phyloP scores from a whole-genome alignment of 2,888 invertebrate species.

The Oscheius sp. region DNA sequence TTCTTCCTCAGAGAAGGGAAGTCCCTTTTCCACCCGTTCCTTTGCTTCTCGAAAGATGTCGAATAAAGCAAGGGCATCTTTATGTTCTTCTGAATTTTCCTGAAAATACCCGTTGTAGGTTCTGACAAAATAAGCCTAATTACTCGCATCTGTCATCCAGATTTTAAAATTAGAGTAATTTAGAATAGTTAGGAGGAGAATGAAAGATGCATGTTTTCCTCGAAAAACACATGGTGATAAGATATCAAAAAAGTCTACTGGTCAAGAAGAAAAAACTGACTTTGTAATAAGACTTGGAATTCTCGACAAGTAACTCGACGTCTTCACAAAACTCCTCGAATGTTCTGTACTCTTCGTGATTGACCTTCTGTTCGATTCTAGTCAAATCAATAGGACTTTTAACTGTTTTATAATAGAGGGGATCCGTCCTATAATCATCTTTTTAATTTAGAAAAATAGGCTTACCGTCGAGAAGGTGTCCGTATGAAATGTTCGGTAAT shows the following conservation, averaged over 20 bases:
- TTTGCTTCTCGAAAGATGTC: constrained; percentile 75
- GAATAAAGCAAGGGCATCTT: constrained; percentile 88
- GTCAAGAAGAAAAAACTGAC: constrained; percentile 72
- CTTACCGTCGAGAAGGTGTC: constrained; percentile 90
- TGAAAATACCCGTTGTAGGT: constrained; percentile 71
- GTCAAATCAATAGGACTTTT: constrained; percentile 92
- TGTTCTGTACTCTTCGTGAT: constrained; percentile 94
- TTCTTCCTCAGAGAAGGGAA: constrained; percentile 34
- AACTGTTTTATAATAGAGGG: constrained; percentile 79
- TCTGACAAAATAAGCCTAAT: not conserved
- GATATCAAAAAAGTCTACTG: no score
- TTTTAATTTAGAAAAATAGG: constrained; percentile 73
- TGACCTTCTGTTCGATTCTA: constrained; percentile 92
- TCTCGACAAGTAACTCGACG: constrained; percentile 88
- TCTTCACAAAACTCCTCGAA: constrained; percentile 89
- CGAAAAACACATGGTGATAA: no score
- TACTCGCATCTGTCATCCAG: no score
- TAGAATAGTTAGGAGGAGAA: no score
- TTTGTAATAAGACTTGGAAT: constrained; percentile 93
- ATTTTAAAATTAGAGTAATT: no score
- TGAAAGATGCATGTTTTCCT: no score
- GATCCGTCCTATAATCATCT: constrained; percentile 69
- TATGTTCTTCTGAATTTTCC: constrained; percentile 83
- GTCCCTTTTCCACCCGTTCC: constrained; percentile 37
- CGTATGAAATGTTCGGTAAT: constrained; percentile 93